Evolutionary conservation across 2,888 invertebrate genomes (phyloP).

Genomic region (Dermolepida albohirtum): DNA sequence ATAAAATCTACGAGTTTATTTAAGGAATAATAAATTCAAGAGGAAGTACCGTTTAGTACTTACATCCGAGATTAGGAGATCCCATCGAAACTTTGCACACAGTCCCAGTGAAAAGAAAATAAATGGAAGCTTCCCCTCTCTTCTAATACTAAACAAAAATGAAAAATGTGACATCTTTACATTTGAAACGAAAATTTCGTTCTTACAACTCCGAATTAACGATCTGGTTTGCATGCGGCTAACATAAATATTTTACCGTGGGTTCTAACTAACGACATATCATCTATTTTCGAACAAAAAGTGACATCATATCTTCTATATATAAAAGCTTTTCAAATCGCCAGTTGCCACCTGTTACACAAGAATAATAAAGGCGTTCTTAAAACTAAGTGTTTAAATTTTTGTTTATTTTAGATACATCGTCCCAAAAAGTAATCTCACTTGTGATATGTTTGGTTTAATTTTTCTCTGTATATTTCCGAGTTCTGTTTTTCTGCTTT

Average conservation of each 20-base stretch:
- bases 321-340: conserved; percentile 15
- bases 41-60: background rate
- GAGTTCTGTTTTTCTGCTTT: conserved; percentile 6
- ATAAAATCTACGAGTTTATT: too few species aligned
- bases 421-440: background rate
- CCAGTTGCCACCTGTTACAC: conserved; percentile 12
- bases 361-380: conserved; percentile 3
- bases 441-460: background rate
- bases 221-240: conserved; percentile 15
- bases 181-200: conserved; percentile 10
- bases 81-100: conserved; percentile 17
- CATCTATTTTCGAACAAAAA: conserved; percentile 24
- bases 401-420: conserved; percentile 5
- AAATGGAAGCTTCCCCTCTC: conserved; percentile 21
- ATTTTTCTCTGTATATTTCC: conserved; percentile 1
- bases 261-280: conserved; percentile 20
- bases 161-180: conserved; percentile 32
- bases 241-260: conserved; percentile 24
- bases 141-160: conserved; percentile 23
- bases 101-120: conserved; percentile 18
- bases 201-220: conserved; percentile 19
- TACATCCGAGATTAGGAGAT: conserved; percentile 13
- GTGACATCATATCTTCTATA: conserved; percentile 28
- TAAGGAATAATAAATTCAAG: background rate
- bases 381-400: background rate